A percentile compares a stretch with the other conserved stretches of the same genome.
Conservation (phyloP, 2,888 invertebrate species). For the Lacanobia wlatinum region DNA sequence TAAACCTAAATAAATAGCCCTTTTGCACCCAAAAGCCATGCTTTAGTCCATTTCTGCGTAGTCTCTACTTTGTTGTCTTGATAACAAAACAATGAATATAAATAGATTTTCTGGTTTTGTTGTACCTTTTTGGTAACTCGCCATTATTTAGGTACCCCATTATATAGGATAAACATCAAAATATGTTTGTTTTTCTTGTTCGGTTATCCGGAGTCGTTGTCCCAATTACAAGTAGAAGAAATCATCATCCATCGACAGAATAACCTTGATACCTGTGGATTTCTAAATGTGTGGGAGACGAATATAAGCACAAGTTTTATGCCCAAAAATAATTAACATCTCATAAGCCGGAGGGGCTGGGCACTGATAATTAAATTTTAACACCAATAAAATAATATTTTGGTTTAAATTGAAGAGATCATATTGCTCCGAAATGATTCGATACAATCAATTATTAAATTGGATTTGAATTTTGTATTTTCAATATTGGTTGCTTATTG, state of each 20-base stretch:
- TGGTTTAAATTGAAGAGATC: neutral
- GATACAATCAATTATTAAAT: slow-evolving; percentile 1
- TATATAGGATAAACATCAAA: slow-evolving; percentile 7
- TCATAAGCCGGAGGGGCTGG: neutral
- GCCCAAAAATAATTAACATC: neutral
- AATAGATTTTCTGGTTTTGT: neutral
- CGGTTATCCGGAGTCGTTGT: neutral
- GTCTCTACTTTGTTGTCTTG: neutral
- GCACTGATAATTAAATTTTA: slow-evolving; percentile 3
- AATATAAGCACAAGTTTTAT: neutral
- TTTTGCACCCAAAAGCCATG: slow-evolving; percentile 1
- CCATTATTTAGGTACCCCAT: neutral
- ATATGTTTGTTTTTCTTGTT: slow-evolving; percentile 7
- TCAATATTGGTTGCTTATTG: slow-evolving; percentile 1
- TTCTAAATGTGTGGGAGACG: neutral
- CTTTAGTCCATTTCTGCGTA: neutral
- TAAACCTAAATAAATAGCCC: slow-evolving; percentile 38
- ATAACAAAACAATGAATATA: slow-evolving; percentile 8
- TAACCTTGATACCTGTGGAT: neutral
- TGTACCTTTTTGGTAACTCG: neutral
- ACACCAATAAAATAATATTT: neutral
- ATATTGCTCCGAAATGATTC: neutral
- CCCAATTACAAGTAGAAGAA: neutral
- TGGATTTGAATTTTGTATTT: neutral
- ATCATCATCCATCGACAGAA: neutral